Evolutionary conservation across 2,888 invertebrate species (phyloP), one percentile per base, ranked within the genome.

Genomic region (Torymus tubicola): DNA sequence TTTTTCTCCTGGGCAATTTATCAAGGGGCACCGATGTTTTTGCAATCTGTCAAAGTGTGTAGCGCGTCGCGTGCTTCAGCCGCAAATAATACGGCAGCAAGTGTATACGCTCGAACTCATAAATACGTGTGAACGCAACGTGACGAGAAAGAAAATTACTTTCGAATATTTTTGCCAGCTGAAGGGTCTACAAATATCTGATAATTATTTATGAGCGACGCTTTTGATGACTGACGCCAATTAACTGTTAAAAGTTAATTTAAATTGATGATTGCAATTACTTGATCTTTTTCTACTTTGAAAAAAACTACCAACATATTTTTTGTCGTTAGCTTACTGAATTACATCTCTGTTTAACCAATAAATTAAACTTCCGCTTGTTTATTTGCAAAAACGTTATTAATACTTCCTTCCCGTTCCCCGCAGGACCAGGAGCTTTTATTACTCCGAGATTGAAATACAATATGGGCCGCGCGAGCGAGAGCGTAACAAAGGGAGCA

Each of bases 1-100:
- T 24, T 87, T 87, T 88, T 86, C 86, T 87, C 86, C 82, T 84
- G 83, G 83, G 86, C 87, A 87, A 89, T 89, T 88, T 87, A 88
- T 89, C 88, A 89, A 87, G 84, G 84, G 84, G 83, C 86, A 86
- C 85, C 86, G 84, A 87, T 87, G 86, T 86, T 87, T 87, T 87
- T 88, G 85, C 85, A 83, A 86, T 85, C 85, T 87, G 86, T 89
- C 87, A 86, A 87, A 86, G 84, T 85, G 52, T 42, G 42, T 42
- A 42, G 42, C 42, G 8, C 42, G 42, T 42, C 42, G 42, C 42
- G 42, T 42, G 42, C 42, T 42, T 42, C 42, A 8, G 42, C 42
- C 42, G 42, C 42, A 42, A 42, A 42, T 42, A 42, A 42, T 42
- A 8, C 42, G 8, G 42, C 21, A 14, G 42, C 42, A 4, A 13